Conservation (phyloP, 2,797 vertebrate genomes). For the Aulostomus chinensis region DNA sequence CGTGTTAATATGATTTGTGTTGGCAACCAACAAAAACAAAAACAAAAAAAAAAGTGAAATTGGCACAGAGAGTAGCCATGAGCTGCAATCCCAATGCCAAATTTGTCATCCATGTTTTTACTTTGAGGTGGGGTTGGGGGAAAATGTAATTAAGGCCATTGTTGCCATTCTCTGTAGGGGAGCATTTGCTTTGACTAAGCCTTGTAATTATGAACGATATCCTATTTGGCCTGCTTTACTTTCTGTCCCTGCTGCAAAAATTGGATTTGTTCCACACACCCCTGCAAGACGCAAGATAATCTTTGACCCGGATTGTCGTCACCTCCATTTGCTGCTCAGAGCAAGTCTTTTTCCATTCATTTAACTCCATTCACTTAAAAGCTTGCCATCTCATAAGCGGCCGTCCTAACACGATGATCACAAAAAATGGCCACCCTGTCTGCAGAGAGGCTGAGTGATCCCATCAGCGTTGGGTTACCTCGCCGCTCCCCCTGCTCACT, state of each 20-base stretch:
- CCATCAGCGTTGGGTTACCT: conserved; percentile 76
- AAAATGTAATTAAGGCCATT: conserved; percentile 81
- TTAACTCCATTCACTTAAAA: conserved; percentile 66
- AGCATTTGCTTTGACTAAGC: conserved; percentile 72
- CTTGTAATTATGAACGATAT: conserved; percentile 81
- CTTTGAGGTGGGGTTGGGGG: conserved; percentile 73
- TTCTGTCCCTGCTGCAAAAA: conserved; percentile 68
- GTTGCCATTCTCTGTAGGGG: conserved; percentile 72
- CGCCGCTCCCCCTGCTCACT: conserved; percentile 61
- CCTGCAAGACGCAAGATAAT: conserved; percentile 69
- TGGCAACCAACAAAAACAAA: conserved; percentile 77
- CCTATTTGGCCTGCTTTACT: conserved; percentile 77
- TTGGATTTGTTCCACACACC: conserved; percentile 76
- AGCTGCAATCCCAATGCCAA: conserved; percentile 77
- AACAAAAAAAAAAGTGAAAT: conserved; percentile 69
- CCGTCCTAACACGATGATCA: conserved; percentile 62
- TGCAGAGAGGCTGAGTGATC: conserved; percentile 64
- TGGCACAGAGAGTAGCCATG: conserved; percentile 74
- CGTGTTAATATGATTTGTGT: conserved; percentile 85
- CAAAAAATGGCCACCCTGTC: conserved; percentile 61
- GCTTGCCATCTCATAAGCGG: conserved; percentile 58
- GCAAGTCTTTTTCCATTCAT: conserved; percentile 48
- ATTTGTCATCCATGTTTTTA: conserved; percentile 77
- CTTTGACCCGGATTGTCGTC: conserved; percentile 77
- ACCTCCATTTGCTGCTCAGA: conserved; percentile 59